Evolutionary conservation across 1,140 invertebrate genomes (phyloP).

Genomic region (Cephus cinctus): DNA sequence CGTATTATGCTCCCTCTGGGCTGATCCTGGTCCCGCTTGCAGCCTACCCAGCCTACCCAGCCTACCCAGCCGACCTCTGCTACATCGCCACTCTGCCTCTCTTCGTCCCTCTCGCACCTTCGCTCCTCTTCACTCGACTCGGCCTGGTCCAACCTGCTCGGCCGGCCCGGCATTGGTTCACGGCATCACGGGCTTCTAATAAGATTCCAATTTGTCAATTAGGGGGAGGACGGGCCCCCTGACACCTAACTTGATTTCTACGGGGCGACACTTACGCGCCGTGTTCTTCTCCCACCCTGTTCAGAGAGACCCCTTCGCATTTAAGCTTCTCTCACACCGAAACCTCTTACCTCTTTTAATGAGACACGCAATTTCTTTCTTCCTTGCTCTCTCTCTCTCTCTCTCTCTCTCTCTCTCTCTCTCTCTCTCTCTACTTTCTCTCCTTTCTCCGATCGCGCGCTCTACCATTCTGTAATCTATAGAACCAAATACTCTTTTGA

Average conservation of each 20-base stretch:
- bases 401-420: conserved; percentile 16
- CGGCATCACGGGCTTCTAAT: conserved; percentile 56
- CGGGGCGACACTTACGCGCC: conserved; percentile 6
- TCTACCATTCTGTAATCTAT: no score
- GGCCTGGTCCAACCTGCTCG: conserved; percentile 19
- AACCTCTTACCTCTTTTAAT: conserved; percentile 12
- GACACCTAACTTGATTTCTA: conserved; percentile 8
- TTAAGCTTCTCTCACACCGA: conserved; percentile 28
- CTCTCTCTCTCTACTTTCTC: conserved; percentile 26
- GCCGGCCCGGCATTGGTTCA: conserved; percentile 10
- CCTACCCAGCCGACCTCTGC: conserved; percentile 11
- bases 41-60: conserved; percentile 15
- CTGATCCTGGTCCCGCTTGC: conserved; percentile 15
- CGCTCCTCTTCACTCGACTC: conserved; percentile 3
- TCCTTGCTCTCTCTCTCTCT: conserved; percentile 9
- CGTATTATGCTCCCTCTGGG: conserved; percentile 38
- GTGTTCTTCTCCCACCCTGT: conserved; percentile 9
- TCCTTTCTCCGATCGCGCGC: no score
- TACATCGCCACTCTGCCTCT: conserved; percentile 22
- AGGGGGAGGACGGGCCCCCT: conserved; percentile 48
- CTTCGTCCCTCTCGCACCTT: conserved; percentile 11
- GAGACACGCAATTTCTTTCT: conserved; percentile 14
- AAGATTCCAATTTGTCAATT: conserved; percentile 72
- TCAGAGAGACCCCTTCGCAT: conserved; percentile 11
- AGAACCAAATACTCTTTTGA: no score